Conservation (phyloP, 2,888 invertebrate genomes). For the Entomobrya multifasciata region DNA sequence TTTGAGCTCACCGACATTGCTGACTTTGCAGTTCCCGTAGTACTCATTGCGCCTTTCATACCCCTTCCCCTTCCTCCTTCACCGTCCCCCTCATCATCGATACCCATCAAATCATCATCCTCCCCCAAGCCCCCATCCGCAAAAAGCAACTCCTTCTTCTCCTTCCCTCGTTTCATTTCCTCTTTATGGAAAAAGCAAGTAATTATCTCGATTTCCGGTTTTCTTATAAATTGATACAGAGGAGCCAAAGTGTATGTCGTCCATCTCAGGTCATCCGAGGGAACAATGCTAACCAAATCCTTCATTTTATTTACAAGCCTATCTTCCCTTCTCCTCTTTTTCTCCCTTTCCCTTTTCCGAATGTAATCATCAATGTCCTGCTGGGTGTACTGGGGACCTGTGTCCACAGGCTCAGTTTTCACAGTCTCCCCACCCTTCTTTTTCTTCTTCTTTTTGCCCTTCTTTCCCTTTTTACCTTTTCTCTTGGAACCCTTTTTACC, state of each 20-base stretch:
- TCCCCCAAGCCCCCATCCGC: constrained; percentile 60
- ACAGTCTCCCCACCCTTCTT: not conserved
- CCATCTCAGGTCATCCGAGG: constrained; percentile 73
- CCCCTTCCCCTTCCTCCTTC: too few relatives aligned
- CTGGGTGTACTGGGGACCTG: constrained; percentile 73
- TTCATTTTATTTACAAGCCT: constrained; percentile 75
- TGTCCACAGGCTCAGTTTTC: constrained; percentile 52
- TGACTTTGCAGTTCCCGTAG: not conserved
- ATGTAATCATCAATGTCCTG: constrained; percentile 75
- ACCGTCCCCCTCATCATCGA: too few relatives aligned
- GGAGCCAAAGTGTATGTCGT: constrained; percentile 75
- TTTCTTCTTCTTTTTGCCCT: constrained; percentile 68
- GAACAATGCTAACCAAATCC: constrained; percentile 72
- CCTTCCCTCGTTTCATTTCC: constrained; percentile 69
- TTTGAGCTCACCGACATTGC: constrained; percentile 6
- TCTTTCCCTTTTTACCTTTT: constrained; percentile 67
- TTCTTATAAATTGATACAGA: constrained; percentile 74
- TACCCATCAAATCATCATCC: constrained; percentile 46
- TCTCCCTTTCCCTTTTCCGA: constrained; percentile 66
- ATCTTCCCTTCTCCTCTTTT: constrained; percentile 65
- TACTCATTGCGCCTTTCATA: too few relatives aligned
- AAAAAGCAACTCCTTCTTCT: constrained; percentile 73
- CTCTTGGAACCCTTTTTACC: constrained; percentile 64
- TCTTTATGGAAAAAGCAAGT: constrained; percentile 72
- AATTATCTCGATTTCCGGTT: constrained; percentile 68